These are phyloP conservation scores for Perdix hodgsoniae DNA, from an alignment of 2,797 vertebrate genomes.

Conservation along the genomic window DNA sequence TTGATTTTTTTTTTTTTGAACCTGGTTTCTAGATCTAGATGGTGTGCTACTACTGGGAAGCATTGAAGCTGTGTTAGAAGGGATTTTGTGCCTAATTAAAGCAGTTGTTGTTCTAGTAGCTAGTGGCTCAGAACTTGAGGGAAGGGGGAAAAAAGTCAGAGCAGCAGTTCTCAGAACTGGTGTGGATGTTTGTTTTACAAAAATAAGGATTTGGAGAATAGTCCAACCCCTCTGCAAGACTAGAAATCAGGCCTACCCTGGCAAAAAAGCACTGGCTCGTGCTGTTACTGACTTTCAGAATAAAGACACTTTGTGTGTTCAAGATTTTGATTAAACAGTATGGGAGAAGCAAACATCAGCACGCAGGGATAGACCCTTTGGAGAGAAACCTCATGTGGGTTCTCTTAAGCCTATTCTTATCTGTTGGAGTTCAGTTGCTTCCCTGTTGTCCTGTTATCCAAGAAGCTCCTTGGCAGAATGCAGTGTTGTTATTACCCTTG, in stretches of 20 bases:
- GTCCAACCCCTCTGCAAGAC: not conserved
- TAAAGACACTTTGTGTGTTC: not conserved
- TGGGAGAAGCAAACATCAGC: not conserved
- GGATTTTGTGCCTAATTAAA: not conserved
- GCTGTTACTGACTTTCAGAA: not conserved
- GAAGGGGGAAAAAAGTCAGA: not conserved
- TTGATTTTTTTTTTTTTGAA: not conserved
- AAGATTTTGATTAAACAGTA: not conserved
- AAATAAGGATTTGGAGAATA: constrained; percentile 20
- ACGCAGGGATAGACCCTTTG: not conserved
- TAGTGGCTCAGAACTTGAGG: not conserved
- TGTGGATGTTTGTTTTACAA: not conserved
- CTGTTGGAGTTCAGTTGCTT: not conserved
- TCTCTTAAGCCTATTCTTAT: not conserved
- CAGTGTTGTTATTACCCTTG: not conserved
- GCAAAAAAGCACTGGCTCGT: not conserved
- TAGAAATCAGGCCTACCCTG: not conserved
- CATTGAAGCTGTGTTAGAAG: not conserved
- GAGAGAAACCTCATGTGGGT: not conserved
- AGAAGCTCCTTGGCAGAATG: not conserved
- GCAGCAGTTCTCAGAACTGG: not conserved
- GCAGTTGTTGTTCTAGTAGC: not conserved
- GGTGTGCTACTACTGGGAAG: not conserved
- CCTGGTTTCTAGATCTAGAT: not conserved
- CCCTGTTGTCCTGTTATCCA: not conserved